Base-by-base conservation (phyloP, 2,888 invertebrate genomes). In the Euzophera pinguis region DNA sequence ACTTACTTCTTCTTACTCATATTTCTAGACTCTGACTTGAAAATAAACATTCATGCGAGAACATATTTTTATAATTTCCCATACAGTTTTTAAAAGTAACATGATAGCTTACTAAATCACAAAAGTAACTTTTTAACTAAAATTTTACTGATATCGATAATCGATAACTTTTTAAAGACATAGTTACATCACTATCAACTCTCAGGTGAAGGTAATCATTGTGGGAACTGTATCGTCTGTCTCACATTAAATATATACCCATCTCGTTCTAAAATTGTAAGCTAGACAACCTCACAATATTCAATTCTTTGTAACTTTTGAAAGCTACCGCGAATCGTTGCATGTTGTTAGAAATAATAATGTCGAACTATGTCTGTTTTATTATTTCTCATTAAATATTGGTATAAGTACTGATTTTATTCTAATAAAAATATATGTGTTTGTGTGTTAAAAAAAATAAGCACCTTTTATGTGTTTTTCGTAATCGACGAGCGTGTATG, bases 161-260 rank as follows among this genome's bases (percentile, higher is more conserved):
- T 32, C 10, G 32, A 32, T 32, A 32, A 32, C 3, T 4, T 29
- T 6, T 32, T 32, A 22, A 22, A 22, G 22, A 13, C 37, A 27
- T 3, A n/a, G n/a, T 17, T 22, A 47, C 64, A 58, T 59, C 67
- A 57, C 71, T 69, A 55, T 10, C 22, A 52, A 64, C 65, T 64
- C 77, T 82, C 82, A 86, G 83, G 83, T 86, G 85, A 84, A 84
- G 79, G 82, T 88, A 87, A 90, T 89, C 87, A 73, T 83, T 87
- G 88, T 90, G 89, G 86, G 89, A 89, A 89, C 81, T 73, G 76
- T 78, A 29, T 75, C 73, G 63, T 66, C 81, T 74, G 65, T 81
- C 81, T 81, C 81, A 73, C 61, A 67, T 65, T 66, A 76, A 65
- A 65, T 63, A n/a, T 80, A 69, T 66, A 54, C 63, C 75, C 62